These are phyloP conservation scores for Galeopterus variegatus DNA, from an alignment of 2,113 vertebrate species.

Conservation along the genomic window DNA sequence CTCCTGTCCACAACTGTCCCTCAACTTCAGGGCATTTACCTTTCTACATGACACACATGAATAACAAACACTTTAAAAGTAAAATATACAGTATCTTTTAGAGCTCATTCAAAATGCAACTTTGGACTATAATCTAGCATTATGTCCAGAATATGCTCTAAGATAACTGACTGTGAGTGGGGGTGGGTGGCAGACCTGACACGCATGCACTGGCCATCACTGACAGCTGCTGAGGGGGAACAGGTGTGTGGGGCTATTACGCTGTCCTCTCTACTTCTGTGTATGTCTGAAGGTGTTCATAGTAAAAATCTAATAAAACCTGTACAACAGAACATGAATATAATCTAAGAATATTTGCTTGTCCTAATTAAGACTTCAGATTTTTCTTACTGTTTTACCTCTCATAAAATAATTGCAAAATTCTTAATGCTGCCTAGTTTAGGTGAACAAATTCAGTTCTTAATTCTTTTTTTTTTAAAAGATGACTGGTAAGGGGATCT, in stretches of 20 bases:
- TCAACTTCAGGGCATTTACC: neutral
- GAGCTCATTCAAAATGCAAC: neutral
- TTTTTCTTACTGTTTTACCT: neutral
- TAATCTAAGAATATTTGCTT: neutral
- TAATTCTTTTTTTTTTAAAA: no score
- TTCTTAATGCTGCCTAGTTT: neutral
- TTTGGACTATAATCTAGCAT: neutral
- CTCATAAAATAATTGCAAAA: neutral
- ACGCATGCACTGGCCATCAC: neutral
- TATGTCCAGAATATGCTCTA: neutral
- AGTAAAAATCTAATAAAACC: neutral
- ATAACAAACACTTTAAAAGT: neutral
- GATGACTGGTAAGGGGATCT: no score
- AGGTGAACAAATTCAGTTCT: neutral
- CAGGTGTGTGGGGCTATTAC: rapidly evolving
- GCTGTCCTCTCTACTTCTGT: neutral
- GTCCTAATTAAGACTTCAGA: neutral
- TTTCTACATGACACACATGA: neutral
- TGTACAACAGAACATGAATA: neutral
- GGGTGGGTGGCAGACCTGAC: neutral
- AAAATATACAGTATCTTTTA: neutral
- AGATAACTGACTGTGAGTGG: neutral
- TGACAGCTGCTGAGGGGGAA: neutral
- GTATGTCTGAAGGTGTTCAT: neutral
- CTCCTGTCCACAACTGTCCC: neutral